These are phyloP conservation scores for Agriopis leucophaearia DNA, from an alignment of 2,888 invertebrate species.

Conservation along the genomic window DNA sequence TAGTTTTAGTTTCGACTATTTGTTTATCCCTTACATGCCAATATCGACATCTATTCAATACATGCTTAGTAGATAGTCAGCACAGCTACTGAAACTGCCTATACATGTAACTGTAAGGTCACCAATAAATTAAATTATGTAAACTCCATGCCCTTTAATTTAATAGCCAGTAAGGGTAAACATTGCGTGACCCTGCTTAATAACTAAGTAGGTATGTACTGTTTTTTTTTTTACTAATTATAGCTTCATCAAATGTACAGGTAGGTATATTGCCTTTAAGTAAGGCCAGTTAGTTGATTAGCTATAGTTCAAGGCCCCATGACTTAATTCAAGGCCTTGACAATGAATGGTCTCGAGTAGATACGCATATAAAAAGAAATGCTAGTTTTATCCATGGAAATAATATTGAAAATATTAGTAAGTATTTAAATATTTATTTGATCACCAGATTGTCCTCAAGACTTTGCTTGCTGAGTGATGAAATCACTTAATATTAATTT, in stretches of 20 bases:
- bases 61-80: not conserved
- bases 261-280: not conserved
- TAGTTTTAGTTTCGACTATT: conserved; percentile 9
- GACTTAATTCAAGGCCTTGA: not conserved
- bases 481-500: too few species aligned
- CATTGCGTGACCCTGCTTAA: conserved; percentile 19
- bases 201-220: conserved; percentile 1
- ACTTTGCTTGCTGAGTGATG: too few species aligned
- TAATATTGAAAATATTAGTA: too few species aligned
- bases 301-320: conserved; percentile 4
- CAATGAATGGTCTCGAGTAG: not conserved
- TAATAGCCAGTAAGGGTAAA: conserved; percentile 7
- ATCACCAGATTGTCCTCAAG: too few species aligned
- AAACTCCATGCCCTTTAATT: conserved; percentile 16
- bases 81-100: not conserved
- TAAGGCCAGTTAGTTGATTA: conserved; percentile 1
- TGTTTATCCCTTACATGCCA: conserved; percentile 6
- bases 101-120: conserved; percentile 21
- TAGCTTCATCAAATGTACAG: not conserved
- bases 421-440: too few species aligned
- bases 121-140: conserved; percentile 40
- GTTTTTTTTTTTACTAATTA: not conserved
- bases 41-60: not conserved
- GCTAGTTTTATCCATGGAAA: too few species aligned
- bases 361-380: too few species aligned